Base-by-base conservation (phyloP, 2,797 vertebrate species). In the Heterohyrax brucei region DNA sequence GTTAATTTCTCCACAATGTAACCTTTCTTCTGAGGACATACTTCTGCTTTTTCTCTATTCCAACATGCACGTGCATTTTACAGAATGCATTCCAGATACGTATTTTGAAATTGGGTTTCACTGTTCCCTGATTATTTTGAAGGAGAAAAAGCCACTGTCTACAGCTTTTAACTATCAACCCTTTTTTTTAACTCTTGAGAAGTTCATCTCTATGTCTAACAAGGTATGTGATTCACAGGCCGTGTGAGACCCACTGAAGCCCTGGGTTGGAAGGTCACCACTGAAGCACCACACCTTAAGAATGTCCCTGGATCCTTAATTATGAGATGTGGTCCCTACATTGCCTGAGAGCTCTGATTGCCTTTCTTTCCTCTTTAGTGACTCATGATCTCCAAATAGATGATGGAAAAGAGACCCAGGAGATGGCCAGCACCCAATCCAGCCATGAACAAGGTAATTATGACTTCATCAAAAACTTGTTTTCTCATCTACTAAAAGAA, bases 41-140 rank as follows among this genome's bases (percentile, higher is more conserved):
- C 24, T 6, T 77, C 22, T 24, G 16, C 39, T 91, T 73, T 56
- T 39, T 89, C 44, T 44, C 21, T 89, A 12, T 87, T 79, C 48
- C 44, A 59, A 79, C 28, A 21, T 68, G 19, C 18, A 33, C 50
- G 18, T 78, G 14, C 39, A 77, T 46, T 79, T 93, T 73, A 21
- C 46, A 78, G 79, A 86, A 72, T 4, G 12, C 44, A 56, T 76
- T 44, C 44, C 61, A 61, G 1, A 7, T 30, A 22, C 79, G 61
- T 91, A 91, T 33, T 80, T 85, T 64, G 62, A 75, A 75, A 48
- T 82, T 91, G 72, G 28, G 13, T 92, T 82, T 92, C 70, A 91
- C 7, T 46, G 5, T 75, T 87, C 28, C 39, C 22, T 76, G 72
- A 62, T 33, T 48, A 30, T 87, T 89, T 76, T 72, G 30, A 94